Conservation (phyloP, 2,888 invertebrate genomes). For the Nomada lathburiana region DNA sequence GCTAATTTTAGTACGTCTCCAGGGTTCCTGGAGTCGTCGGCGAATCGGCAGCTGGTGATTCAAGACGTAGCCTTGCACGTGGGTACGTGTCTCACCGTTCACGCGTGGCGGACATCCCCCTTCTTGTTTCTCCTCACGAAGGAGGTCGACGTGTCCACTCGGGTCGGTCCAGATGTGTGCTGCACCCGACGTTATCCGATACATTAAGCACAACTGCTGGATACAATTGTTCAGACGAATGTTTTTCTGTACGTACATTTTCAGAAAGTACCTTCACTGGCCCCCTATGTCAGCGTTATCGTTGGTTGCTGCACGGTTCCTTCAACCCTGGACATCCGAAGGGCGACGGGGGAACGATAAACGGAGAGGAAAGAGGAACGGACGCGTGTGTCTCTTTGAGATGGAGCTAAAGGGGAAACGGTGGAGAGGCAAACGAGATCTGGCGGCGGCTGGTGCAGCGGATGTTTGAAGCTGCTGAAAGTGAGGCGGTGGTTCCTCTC, state of each 20-base stretch:
- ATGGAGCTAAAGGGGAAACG: conserved; percentile 56
- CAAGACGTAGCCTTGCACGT: conserved; percentile 74
- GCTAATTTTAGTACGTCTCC: conserved; percentile 80
- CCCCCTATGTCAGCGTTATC: not conserved
- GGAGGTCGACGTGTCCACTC: conserved; percentile 63
- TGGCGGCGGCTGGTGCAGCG: conserved; percentile 76
- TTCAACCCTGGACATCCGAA: conserved; percentile 4
- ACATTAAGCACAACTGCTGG: conserved; percentile 12
- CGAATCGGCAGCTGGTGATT: conserved; percentile 80
- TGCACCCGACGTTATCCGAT: conserved; percentile 43
- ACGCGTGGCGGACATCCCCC: conserved; percentile 67
- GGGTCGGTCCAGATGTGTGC: conserved; percentile 61
- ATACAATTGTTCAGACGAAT: not conserved
- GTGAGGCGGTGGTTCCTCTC: conserved; percentile 74
- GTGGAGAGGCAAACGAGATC: conserved; percentile 56
- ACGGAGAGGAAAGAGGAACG: conserved; percentile 45
- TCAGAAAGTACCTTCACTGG: too few relatives aligned
- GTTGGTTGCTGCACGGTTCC: not conserved
- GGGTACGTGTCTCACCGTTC: conserved; percentile 71
- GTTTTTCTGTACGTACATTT: not conserved
- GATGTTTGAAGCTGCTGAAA: conserved; percentile 76
- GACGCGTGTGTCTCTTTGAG: conserved; percentile 50
- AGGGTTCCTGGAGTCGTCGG: conserved; percentile 75
- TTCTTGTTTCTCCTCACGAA: conserved; percentile 57
- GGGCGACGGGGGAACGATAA: conserved; percentile 5